phyloP scores from a whole-genome alignment of 2,888 invertebrate genomes.

The Portevinia maculata region DNA sequence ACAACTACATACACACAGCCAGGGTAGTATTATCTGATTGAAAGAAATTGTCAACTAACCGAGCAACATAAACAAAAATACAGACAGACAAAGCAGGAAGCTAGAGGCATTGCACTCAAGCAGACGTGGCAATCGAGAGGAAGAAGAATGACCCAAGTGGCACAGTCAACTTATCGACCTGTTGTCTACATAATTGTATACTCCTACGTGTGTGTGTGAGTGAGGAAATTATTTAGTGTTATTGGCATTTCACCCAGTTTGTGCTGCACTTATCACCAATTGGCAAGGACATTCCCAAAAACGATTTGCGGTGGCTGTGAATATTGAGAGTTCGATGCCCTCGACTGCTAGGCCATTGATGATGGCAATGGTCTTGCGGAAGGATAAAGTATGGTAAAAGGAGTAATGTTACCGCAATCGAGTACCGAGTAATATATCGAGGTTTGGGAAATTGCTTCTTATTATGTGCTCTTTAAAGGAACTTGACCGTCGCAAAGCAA shows the following conservation, averaged over 20 bases:
- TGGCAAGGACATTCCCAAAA: constrained; percentile 22
- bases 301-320: constrained; percentile 11
- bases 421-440: neutral
- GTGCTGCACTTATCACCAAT: constrained; percentile 35
- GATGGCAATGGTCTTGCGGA: constrained; percentile 44
- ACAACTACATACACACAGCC: constrained; percentile 4
- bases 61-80: neutral
- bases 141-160: neutral
- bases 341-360: constrained; percentile 20
- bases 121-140: neutral
- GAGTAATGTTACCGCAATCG: constrained; percentile 8
- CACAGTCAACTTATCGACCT: constrained; percentile 58
- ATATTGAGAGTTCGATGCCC: constrained; percentile 9
- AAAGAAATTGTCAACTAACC: constrained; percentile 13
- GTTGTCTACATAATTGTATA: constrained; percentile 39
- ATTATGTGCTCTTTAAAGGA: neutral
- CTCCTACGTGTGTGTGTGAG: constrained; percentile 21
- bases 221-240: constrained; percentile 44
- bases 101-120: constrained; percentile 19
- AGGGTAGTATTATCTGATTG: constrained; percentile 32
- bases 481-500: neutral
- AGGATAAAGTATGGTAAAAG: constrained; percentile 51
- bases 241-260: constrained; percentile 52
- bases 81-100: neutral
- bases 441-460: neutral